Percentiles rank a stretch among this genome's conserved stretches.
Conservation (phyloP, 2,888 invertebrate genomes). For the Pyrgus malvae region DNA sequence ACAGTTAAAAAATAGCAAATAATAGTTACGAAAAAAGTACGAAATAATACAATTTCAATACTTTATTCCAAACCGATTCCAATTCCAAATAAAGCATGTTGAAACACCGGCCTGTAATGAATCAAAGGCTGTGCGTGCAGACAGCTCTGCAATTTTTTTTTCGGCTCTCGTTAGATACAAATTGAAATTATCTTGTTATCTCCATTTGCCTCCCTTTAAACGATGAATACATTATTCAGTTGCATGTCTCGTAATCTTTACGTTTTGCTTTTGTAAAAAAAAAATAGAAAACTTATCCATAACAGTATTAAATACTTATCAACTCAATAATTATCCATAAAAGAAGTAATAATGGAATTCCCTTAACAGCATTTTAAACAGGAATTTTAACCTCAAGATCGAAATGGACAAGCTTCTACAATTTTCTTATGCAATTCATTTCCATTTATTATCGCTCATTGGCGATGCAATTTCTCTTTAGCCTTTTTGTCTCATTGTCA, state of each 20-base stretch:
- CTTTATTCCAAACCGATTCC: constrained; percentile 13
- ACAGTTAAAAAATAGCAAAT: too few relatives aligned
- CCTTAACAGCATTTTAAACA: neutral
- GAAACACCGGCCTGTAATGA: constrained; percentile 60
- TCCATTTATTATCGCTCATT: constrained; percentile 18
- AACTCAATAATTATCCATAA: too few relatives aligned
- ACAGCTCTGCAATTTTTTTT: constrained; percentile 59
- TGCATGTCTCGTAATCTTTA: constrained; percentile 12
- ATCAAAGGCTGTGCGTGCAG: constrained; percentile 74
- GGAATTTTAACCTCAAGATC: neutral
- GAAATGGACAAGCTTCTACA: constrained; percentile 9
- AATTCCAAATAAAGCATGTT: constrained; percentile 18
- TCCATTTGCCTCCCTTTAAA: constrained; percentile 41
- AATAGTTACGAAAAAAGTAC: too few relatives aligned
- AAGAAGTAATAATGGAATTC: neutral
- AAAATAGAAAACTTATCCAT: too few relatives aligned
- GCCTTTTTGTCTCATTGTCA: constrained; percentile 10
- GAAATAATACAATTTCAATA: neutral
- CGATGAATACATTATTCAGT: constrained; percentile 21
- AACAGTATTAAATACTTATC: too few relatives aligned
- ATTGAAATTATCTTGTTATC: constrained; percentile 69
- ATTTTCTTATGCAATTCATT: constrained; percentile 14
- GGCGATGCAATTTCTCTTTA: constrained; percentile 9
- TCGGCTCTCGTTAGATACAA: constrained; percentile 62
- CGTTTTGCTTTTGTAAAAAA: too few relatives aligned